These are phyloP conservation scores for Mystacides longicornis DNA, from an alignment of 2,888 invertebrate genomes.

Conservation along the genomic window DNA sequence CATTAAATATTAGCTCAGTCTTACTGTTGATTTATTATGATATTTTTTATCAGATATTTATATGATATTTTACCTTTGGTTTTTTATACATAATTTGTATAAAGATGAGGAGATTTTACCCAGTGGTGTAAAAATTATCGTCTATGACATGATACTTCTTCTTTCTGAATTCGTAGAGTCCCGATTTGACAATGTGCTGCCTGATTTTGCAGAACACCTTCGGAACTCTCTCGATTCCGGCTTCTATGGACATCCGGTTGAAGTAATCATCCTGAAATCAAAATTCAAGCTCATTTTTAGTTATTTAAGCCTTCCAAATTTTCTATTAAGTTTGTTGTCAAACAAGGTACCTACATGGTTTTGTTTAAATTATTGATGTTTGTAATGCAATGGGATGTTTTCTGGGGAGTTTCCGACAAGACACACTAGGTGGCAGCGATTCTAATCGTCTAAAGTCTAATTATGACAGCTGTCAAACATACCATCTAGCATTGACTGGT, in stretches of 20 bases:
- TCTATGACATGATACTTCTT: conserved; percentile 48
- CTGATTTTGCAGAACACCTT: conserved; percentile 46
- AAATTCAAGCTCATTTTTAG: not conserved
- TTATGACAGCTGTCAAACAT: too few relatives aligned
- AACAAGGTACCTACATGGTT: too few relatives aligned
- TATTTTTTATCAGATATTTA: too few relatives aligned
- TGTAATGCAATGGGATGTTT: too few relatives aligned
- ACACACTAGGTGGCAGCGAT: too few relatives aligned
- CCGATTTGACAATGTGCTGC: not conserved
- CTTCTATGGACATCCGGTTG: conserved; percentile 48
- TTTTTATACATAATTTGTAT: not conserved
- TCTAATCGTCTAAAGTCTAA: too few relatives aligned
- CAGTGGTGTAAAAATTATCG: conserved; percentile 37
- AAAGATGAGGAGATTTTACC: not conserved
- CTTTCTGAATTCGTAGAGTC: conserved; percentile 40
- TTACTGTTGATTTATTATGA: too few relatives aligned
- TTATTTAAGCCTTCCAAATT: not conserved
- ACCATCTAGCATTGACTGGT: not conserved
- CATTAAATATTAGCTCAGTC: too few relatives aligned
- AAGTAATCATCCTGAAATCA: conserved; percentile 47
- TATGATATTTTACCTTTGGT: not conserved
- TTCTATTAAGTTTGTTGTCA: too few relatives aligned
- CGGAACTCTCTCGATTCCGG: conserved; percentile 44
- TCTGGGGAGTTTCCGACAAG: too few relatives aligned
- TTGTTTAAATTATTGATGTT: too few relatives aligned